Conservation (phyloP, 2,113 vertebrate genomes). For the Genyomyrus donnyi region DNA sequence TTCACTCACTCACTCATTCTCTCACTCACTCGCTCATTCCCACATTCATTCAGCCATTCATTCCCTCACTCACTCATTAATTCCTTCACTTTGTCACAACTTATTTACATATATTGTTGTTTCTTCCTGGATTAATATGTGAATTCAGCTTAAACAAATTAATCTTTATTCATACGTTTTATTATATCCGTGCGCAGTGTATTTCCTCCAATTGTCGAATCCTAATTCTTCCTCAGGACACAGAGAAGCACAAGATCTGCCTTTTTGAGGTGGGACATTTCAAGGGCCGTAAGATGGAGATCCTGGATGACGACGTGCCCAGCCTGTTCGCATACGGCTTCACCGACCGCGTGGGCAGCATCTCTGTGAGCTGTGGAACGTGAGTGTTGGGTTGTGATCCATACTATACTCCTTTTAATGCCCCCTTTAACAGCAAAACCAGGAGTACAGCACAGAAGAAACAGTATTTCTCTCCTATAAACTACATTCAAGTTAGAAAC, state of each 20-base stretch:
- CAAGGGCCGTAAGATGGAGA: slow-evolving; percentile 77
- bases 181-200: background rate
- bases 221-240: slow-evolving; percentile 48
- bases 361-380: slow-evolving; percentile 64
- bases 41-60: background rate
- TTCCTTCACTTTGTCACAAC: background rate
- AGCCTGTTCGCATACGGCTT: slow-evolving; percentile 64
- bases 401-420: background rate
- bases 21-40: background rate
- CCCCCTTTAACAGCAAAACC: background rate
- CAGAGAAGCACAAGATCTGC: slow-evolving; percentile 75
- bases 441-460: background rate
- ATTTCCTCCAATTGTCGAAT: background rate
- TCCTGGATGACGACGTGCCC: slow-evolving; percentile 71
- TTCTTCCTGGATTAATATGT: background rate
- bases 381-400: slow-evolving; percentile 40
- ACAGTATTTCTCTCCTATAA: background rate
- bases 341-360: slow-evolving; percentile 62
- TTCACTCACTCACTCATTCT: background rate
- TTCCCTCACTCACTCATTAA: background rate
- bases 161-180: background rate
- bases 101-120: background rate
- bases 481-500: background rate
- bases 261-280: slow-evolving; percentile 68
- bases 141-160: background rate